Percentiles rank a stretch among this genome's conserved stretches.
These are phyloP conservation scores for Zaprionus ghesquierei DNA, from an alignment of 1,140 invertebrate species.

Conservation along the genomic window DNA sequence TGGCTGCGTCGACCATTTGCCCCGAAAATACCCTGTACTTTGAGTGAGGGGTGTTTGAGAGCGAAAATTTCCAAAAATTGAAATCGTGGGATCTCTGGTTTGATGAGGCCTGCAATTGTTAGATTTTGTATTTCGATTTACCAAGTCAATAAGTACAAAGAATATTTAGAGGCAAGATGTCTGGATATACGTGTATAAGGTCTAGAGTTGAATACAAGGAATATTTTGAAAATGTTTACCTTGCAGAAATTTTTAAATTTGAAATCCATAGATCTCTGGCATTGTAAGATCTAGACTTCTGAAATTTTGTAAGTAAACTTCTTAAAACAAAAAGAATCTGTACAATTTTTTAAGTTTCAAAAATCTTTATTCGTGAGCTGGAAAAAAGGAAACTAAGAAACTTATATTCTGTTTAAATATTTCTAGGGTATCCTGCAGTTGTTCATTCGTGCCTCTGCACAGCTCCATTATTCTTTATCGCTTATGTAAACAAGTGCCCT, in stretches of 20 bases:
- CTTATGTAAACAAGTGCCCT: constrained; percentile 78
- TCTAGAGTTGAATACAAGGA: too few species aligned
- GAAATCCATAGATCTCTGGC: not conserved
- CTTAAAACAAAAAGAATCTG: not conserved
- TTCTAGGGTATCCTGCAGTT: not conserved
- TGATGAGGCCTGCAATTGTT: not conserved
- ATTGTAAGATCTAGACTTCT: not conserved
- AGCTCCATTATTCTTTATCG: constrained; percentile 63
- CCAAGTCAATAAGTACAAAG: not conserved
- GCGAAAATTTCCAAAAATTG: not conserved
- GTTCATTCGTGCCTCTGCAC: not conserved
- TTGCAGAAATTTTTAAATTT: too few species aligned
- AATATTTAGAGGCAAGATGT: too few species aligned
- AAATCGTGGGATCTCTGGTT: not conserved
- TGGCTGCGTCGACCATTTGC: constrained; percentile 5
- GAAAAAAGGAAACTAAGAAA: too few species aligned
- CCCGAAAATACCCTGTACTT: not conserved
- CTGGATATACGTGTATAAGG: too few species aligned
- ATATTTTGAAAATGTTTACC: too few species aligned
- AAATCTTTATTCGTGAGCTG: not conserved
- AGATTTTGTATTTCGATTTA: not conserved
- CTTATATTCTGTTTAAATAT: not conserved
- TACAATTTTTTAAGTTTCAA: not conserved
- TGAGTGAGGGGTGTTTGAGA: not conserved
- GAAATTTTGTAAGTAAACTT: not conserved